Evolutionary conservation across 2,888 invertebrate genomes (phyloP).

Genomic region (Apamea sordens): DNA sequence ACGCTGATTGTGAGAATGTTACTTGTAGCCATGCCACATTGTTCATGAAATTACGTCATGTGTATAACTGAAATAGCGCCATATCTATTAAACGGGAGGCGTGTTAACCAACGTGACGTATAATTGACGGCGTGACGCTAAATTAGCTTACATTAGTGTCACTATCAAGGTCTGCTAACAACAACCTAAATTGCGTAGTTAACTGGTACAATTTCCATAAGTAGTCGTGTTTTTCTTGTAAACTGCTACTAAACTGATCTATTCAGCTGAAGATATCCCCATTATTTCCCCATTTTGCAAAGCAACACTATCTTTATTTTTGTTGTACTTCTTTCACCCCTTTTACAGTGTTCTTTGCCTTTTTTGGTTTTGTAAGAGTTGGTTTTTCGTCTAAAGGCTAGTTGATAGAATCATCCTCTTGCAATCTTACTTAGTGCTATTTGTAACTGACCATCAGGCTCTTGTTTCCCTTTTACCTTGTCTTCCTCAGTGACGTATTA

Average conservation of each 20-base stretch:
- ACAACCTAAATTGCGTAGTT: slow-evolving; percentile 12
- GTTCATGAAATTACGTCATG: not conserved
- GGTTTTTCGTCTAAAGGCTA: not conserved
- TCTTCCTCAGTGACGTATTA: too few relatives aligned
- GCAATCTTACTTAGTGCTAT: too few relatives aligned
- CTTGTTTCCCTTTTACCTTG: too few relatives aligned
- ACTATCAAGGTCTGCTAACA: slow-evolving; percentile 51
- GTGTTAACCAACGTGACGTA: slow-evolving; percentile 34
- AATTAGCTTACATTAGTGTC: slow-evolving; percentile 51
- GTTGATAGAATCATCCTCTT: too few relatives aligned
- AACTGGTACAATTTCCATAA: not conserved
- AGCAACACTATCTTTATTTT: not conserved
- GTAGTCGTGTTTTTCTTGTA: not conserved
- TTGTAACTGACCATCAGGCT: not conserved
- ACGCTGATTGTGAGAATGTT: too few relatives aligned
- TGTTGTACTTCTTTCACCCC: not conserved
- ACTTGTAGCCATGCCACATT: not conserved
- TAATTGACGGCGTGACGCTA: slow-evolving; percentile 13
- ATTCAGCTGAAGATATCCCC: not conserved
- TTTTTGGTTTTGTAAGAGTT: not conserved
- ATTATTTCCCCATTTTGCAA: not conserved
- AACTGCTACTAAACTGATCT: not conserved
- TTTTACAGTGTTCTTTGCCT: not conserved
- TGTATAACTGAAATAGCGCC: slow-evolving; percentile 10
- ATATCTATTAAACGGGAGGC: slow-evolving; percentile 17